A percentile compares a stretch with the other conserved stretches of the same genome.
Evolutionary conservation across 35 echinoderm and acorn worm species (phyloP).

Genomic region (Acanthaster planci): DNA sequence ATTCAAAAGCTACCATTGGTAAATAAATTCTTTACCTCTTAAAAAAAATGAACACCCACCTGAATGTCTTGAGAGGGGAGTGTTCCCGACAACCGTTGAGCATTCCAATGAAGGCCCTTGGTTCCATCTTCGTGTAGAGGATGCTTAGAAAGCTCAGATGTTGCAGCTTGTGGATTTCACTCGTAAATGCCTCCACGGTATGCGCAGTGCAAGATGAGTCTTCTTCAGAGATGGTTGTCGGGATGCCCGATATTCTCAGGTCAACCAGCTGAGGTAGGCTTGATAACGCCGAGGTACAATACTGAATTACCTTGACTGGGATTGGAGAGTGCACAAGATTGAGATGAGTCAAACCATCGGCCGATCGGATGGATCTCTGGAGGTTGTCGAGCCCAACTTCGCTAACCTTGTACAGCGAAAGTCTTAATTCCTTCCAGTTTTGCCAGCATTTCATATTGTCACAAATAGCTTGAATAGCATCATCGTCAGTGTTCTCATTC

Average conservation of each 20-base stretch:
- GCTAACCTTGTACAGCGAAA: constrained; percentile 38
- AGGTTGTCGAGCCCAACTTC: constrained; percentile 5
- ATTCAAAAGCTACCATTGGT: too few species aligned
- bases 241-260: constrained; percentile 46
- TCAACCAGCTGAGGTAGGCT: constrained; percentile 19
- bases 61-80: constrained; percentile 24
- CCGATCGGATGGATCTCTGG: not conserved
- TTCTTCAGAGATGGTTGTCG: constrained; percentile 2
- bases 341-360: constrained; percentile 7
- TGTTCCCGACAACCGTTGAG: not conserved
- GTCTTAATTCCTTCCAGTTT: not conserved
- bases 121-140: constrained; percentile 28
- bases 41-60: constrained; percentile 21
- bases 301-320: constrained; percentile 28
- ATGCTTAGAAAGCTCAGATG: constrained; percentile 37
- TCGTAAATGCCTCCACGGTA: constrained; percentile 8
- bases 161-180: not conserved
- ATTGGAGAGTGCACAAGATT: constrained; percentile 49
- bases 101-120: constrained; percentile 14
- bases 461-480: not conserved
- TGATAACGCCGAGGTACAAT: constrained; percentile 8
- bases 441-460: not conserved
- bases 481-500: constrained; percentile 4
- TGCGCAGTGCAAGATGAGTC: not conserved
- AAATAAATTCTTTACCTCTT: too few species aligned